Percentiles rank a stretch among this genome's conserved stretches.
phyloP scores from a whole-genome alignment of 2,888 invertebrate genomes.

The Stomorhina lunata region DNA sequence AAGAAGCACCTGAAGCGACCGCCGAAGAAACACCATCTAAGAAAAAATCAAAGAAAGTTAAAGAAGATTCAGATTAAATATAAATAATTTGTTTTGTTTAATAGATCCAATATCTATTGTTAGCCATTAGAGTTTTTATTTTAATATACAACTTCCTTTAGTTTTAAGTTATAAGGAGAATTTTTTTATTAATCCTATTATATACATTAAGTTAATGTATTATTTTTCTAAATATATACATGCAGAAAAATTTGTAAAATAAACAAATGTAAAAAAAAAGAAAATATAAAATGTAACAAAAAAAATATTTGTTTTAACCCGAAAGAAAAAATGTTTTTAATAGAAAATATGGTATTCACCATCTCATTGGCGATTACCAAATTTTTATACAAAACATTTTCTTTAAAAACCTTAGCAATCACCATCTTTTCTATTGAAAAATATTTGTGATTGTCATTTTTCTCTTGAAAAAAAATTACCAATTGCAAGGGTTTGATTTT shows the following conservation, averaged over 20 bases:
- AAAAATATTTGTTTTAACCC: too few species aligned
- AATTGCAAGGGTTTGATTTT: too few species aligned
- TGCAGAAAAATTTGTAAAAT: constrained; percentile 13
- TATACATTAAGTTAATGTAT: constrained; percentile 57
- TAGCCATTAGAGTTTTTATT: constrained; percentile 48
- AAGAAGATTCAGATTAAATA: constrained; percentile 62
- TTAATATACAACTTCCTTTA: constrained; percentile 30
- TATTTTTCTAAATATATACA: constrained; percentile 28
- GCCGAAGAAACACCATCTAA: constrained; percentile 51
- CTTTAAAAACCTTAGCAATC: too few species aligned
- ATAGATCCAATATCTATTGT: neutral
- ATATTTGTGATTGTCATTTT: too few species aligned
- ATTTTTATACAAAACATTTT: too few species aligned
- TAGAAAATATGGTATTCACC: too few species aligned
- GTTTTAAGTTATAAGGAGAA: constrained; percentile 30
- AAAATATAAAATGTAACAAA: neutral
- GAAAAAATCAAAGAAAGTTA: constrained; percentile 64
- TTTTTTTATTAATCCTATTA: constrained; percentile 6
- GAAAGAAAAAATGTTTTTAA: too few species aligned
- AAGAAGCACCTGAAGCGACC: constrained; percentile 67
- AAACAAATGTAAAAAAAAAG: neutral
- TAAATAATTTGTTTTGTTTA: neutral
- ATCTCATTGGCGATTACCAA: too few species aligned
- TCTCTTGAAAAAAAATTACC: too few species aligned
- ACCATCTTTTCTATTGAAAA: too few species aligned